These are phyloP conservation scores for Channa argus DNA, from an alignment of 2,113 vertebrate genomes.

Conservation along the genomic window DNA sequence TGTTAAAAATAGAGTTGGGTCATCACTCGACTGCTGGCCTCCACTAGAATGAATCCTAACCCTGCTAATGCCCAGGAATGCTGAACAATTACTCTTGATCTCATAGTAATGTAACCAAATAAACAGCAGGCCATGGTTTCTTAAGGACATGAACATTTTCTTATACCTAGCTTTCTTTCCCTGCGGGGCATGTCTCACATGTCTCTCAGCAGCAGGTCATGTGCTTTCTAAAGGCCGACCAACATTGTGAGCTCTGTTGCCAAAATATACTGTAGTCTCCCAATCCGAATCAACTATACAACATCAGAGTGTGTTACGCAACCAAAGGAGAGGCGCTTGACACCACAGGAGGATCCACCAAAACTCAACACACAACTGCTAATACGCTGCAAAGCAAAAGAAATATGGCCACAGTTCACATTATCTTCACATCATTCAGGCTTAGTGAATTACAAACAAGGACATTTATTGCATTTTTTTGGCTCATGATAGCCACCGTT, in stretches of 20 bases:
- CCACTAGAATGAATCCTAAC: not conserved
- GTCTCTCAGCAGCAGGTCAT: conserved; percentile 70
- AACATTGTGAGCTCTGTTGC: conserved; percentile 64
- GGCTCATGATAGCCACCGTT: not conserved
- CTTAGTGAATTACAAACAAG: not conserved
- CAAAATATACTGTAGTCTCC: conserved; percentile 62
- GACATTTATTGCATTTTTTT: not conserved
- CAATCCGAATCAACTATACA: conserved; percentile 33
- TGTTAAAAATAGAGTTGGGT: conserved; percentile 3
- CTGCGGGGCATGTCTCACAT: conserved; percentile 54
- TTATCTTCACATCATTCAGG: not conserved
- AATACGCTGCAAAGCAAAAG: no score
- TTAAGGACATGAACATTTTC: conserved; percentile 41
- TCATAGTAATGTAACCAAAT: conserved; percentile 54
- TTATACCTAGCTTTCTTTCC: conserved; percentile 21
- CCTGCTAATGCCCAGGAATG: conserved; percentile 44
- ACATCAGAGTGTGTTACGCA: conserved; percentile 28
- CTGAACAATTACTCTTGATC: conserved; percentile 42
- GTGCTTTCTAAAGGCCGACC: conserved; percentile 59
- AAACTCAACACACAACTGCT: conserved; percentile 20
- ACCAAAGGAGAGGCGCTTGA: conserved; percentile 4
- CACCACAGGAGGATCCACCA: not conserved
- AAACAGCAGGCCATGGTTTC: conserved; percentile 45
- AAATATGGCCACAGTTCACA: not conserved
- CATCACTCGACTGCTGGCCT: conserved; percentile 23